Evolutionary conservation across 2,888 invertebrate species (phyloP).

Genomic region (Nasonovia ribisnigri): DNA sequence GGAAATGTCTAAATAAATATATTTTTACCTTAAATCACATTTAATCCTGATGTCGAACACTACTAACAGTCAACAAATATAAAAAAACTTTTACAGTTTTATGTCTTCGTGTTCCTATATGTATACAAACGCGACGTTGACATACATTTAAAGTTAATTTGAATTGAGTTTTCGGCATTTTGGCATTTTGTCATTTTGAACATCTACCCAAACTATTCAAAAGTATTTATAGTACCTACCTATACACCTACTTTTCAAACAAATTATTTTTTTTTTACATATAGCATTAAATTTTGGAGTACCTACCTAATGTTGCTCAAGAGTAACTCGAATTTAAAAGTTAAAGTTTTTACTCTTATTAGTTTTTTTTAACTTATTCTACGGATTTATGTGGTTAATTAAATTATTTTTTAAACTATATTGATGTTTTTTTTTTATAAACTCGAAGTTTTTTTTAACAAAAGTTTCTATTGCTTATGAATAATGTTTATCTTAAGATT

Average conservation of each 20-base stretch:
- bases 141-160: not conserved
- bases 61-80: not conserved
- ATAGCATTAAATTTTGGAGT: not conserved
- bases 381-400: not conserved
- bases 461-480: not conserved
- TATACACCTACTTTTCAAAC: not conserved
- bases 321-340: not conserved
- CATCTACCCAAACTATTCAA: not conserved
- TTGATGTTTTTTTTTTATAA: not conserved
- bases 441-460: not conserved
- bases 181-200: not conserved
- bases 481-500: not conserved
- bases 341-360: not conserved
- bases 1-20: not conserved
- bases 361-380: slow-evolving; percentile 2
- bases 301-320: not conserved
- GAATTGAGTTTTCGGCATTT: not conserved
- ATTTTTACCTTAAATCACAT: not conserved
- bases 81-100: not conserved
- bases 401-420: slow-evolving; percentile 11
- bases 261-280: not conserved
- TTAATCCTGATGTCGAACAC: not conserved
- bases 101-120: not conserved
- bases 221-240: not conserved
- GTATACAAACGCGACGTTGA: not conserved